Evolutionary conservation across 2,797 vertebrate genomes (phyloP).

Genomic region (Cynopterus sphinx): DNA sequence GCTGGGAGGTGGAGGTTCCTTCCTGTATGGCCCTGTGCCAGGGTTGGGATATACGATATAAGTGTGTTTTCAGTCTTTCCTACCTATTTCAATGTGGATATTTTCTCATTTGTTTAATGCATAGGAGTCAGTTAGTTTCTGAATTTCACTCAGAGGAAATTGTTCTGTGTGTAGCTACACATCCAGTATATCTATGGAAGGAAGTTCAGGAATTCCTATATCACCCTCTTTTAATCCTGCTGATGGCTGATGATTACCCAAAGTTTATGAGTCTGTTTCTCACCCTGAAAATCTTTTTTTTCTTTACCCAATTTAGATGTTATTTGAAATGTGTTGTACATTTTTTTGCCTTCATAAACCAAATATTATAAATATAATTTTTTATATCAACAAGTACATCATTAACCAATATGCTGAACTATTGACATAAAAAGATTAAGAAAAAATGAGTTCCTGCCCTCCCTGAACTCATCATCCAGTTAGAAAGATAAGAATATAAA

Average conservation of each 20-base stretch:
- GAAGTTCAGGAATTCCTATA: background rate
- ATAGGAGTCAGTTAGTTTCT: background rate
- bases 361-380: background rate
- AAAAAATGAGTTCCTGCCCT: background rate
- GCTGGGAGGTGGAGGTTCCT: background rate
- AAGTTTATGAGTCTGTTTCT: background rate
- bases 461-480: background rate
- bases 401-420: background rate
- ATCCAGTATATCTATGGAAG: background rate
- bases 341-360: background rate
- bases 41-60: background rate
- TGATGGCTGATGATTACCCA: background rate
- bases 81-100: background rate
- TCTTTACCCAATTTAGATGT: background rate
- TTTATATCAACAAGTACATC: conserved; percentile 15
- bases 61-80: background rate
- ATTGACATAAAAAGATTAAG: background rate
- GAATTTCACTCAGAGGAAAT: background rate
- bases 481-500: background rate
- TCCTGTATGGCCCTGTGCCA: background rate
- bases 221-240: background rate
- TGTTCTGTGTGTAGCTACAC: background rate
- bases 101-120: background rate
- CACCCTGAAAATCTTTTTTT: background rate
- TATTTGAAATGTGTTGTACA: background rate